Evolutionary conservation across 2,113 vertebrate species (phyloP), one percentile per base, ranked within the genome.

Genomic region (Epinephelus moara): DNA sequence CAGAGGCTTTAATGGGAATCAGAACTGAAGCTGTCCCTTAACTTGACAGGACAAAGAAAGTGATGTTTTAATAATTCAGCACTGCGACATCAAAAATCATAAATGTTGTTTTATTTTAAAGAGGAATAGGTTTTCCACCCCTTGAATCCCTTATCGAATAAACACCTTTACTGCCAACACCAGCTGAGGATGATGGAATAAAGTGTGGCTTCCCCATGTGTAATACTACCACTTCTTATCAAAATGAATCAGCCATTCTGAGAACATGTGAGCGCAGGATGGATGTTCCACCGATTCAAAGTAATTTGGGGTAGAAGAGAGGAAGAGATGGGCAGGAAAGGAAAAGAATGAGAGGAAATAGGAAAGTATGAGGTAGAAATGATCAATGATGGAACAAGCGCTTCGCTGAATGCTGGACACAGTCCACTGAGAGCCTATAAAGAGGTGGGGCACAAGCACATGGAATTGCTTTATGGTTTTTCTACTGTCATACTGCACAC

Each of bases 271-370:
- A 62, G 18, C n/a, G 61, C 45, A 68, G 45, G 21, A 19, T 45
- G 33, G 73, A 73, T 49, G 21, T 25, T 68, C 33, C 21, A 37
- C 4, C 17, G 15, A 61, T 19, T 79, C 66, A 66, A 27, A 73
- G n/a, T 30, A 25, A 37, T 66, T 82, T 55, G 9, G 8, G 53
- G 7, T 11, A 33, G 18, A 59, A 30, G 25, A 49, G 17, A 70
- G 61, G 13, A 52, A 57, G 56, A 76, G 17, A 30, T 17, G n/a
- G 25, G 4, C 17, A 82, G 56, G 49, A 64, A 21, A 52, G 53
- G 42, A 67, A 62, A 40, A 45, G 7, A 70, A 60, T 40, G 10
- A 49, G 55, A 40, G 11, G 13, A 75, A 50, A 61, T 11, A 37
- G 47, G 23, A 50, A 53, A 63, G 55, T 14, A 61, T 11, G n/a